These are phyloP conservation scores for Pristiophorus japonicus DNA, from an alignment of 2,113 vertebrate species.

Conservation along the genomic window DNA sequence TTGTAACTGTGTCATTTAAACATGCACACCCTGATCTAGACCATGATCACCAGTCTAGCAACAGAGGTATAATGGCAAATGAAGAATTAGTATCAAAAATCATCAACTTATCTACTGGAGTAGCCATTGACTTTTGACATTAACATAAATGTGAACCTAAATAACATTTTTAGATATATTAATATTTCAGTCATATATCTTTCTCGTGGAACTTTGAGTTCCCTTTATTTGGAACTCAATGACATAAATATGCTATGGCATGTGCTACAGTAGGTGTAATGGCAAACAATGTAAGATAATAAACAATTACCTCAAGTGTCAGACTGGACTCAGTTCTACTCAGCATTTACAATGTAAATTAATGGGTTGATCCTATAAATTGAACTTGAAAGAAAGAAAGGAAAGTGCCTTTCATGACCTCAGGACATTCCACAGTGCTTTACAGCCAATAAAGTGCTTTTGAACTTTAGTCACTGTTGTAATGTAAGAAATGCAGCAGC, in stretches of 20 bases:
- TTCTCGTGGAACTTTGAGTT: not conserved
- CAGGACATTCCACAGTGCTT: not conserved
- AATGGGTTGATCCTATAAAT: not conserved
- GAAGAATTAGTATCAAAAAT: not conserved
- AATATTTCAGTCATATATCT: not conserved
- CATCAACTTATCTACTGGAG: not conserved
- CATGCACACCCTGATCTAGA: not conserved
- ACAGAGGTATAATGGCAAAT: not conserved
- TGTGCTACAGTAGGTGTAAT: not conserved
- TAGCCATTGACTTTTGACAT: not conserved
- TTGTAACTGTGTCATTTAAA: not conserved
- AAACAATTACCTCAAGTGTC: not conserved
- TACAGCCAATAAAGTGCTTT: not conserved
- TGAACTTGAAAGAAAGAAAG: not conserved
- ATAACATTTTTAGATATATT: conserved; percentile 6
- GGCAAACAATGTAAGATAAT: not conserved
- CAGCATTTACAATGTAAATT: not conserved
- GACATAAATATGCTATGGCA: not conserved
- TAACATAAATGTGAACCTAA: not conserved
- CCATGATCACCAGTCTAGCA: not conserved
- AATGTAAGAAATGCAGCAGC: not conserved
- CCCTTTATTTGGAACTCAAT: not conserved
- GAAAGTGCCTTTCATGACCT: not conserved
- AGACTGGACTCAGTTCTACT: not conserved
- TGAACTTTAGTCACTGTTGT: not conserved